Conservation (phyloP, 1,140 invertebrate species). For the Archivesica marissinica region DNA sequence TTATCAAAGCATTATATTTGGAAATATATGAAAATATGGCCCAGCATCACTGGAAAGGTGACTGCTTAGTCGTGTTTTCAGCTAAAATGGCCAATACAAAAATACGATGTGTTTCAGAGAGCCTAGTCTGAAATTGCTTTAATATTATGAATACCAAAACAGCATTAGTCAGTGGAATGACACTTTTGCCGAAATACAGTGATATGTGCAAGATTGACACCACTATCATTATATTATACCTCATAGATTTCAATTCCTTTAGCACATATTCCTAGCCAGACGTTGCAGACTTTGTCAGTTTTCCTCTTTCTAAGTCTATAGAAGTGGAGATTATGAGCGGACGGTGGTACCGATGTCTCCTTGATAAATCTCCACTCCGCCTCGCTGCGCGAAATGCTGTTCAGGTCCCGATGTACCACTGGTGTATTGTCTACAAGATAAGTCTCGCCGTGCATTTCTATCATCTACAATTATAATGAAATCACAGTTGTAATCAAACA, state of each 20-base stretch:
- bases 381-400: conserved; percentile 89
- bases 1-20: too few species aligned
- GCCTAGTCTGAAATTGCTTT: too few species aligned
- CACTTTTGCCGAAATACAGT: too few species aligned
- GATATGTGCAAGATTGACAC: too few species aligned
- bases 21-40: too few species aligned
- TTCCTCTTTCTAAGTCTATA: conserved; percentile 93
- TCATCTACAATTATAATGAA: conserved; percentile 81
- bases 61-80: too few species aligned
- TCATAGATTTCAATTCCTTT: conserved; percentile 93
- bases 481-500: too few species aligned
- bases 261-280: conserved; percentile 87
- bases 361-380: conserved; percentile 94
- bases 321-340: conserved; percentile 96
- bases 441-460: conserved; percentile 86
- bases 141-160: too few species aligned
- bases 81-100: too few species aligned
- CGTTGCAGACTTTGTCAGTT: conserved; percentile 85
- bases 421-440: conserved; percentile 87
- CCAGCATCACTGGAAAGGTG: too few species aligned
- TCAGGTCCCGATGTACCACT: conserved; percentile 89
- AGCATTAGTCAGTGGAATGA: too few species aligned
- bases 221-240: conserved; percentile 66
- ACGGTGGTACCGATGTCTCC: conserved; percentile 92
- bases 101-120: too few species aligned